Percentiles rank a stretch among this genome's conserved stretches.
Conservation (phyloP, 2,113 vertebrate genomes). For the Cololabis saira region DNA sequence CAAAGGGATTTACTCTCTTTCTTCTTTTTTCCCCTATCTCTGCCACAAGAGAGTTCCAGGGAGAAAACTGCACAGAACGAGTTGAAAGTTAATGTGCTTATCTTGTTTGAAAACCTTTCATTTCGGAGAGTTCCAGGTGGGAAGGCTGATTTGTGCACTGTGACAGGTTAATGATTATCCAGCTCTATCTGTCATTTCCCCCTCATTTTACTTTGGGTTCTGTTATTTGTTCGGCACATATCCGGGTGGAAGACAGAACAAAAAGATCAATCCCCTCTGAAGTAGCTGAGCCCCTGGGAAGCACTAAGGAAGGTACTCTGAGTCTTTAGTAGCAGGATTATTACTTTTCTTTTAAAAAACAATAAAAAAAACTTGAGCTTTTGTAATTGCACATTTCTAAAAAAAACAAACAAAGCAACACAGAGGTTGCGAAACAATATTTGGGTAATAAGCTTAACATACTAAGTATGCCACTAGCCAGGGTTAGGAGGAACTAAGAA, state of each 20-base stretch:
- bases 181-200: conserved; percentile 42
- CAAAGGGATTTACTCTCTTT: conserved; percentile 15
- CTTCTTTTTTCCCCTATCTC: neutral
- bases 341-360: neutral
- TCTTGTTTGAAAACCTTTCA: conserved; percentile 51
- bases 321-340: conserved; percentile 11
- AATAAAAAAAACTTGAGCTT: too few species aligned
- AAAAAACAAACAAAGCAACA: too few species aligned
- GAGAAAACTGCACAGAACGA: conserved; percentile 31
- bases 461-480: too few species aligned
- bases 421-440: too few species aligned
- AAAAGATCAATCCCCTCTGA: conserved; percentile 42
- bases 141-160: conserved; percentile 41
- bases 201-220: conserved; percentile 33
- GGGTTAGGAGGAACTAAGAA: too few species aligned
- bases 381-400: too few species aligned
- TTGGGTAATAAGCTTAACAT: too few species aligned
- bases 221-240: conserved; percentile 44
- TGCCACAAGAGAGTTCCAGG: conserved; percentile 31
- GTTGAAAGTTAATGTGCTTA: conserved; percentile 40
- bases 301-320: conserved; percentile 9
- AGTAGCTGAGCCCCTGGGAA: conserved; percentile 31
- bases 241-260: conserved; percentile 45
- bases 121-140: conserved; percentile 35
- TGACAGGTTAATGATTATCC: conserved; percentile 60